Evolutionary conservation across 2,888 invertebrate genomes (phyloP).

Genomic region (Lithosia quadra): DNA sequence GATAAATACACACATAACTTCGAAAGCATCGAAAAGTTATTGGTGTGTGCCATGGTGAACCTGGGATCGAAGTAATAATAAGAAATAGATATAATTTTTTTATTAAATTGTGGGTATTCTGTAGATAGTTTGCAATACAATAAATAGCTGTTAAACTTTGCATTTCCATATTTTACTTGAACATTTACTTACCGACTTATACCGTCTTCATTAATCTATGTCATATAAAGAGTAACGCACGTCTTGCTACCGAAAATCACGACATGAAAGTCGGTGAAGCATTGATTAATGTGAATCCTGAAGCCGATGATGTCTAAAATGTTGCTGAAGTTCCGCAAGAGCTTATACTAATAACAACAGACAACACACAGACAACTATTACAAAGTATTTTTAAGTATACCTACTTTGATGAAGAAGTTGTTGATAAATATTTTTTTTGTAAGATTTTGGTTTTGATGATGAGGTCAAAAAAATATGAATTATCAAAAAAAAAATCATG

Average conservation of each 20-base stretch:
- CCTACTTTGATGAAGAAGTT: background rate
- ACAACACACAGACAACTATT: background rate
- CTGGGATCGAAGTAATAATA: no score
- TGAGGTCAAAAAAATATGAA: no score
- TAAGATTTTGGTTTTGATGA: background rate
- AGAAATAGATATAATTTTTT: no score
- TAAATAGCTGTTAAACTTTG: no score
- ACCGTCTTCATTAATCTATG: background rate
- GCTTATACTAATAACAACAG: background rate
- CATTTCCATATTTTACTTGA: background rate
- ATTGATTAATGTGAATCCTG: background rate
- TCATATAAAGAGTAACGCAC: conserved; percentile 1
- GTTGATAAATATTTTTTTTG: background rate
- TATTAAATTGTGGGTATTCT: no score
- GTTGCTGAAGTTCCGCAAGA: background rate
- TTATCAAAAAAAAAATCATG: no score
- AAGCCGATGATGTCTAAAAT: conserved; percentile 1
- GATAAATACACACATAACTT: no score
- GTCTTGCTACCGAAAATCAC: background rate
- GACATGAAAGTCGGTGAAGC: conserved; percentile 2
- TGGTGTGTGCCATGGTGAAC: no score
- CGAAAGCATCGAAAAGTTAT: no score
- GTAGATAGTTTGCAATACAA: no score
- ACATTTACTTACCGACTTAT: background rate
- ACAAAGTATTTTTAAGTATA: background rate